Evolutionary conservation across 2,888 invertebrate species (phyloP).

Genomic region (Tenthredo amoena): DNA sequence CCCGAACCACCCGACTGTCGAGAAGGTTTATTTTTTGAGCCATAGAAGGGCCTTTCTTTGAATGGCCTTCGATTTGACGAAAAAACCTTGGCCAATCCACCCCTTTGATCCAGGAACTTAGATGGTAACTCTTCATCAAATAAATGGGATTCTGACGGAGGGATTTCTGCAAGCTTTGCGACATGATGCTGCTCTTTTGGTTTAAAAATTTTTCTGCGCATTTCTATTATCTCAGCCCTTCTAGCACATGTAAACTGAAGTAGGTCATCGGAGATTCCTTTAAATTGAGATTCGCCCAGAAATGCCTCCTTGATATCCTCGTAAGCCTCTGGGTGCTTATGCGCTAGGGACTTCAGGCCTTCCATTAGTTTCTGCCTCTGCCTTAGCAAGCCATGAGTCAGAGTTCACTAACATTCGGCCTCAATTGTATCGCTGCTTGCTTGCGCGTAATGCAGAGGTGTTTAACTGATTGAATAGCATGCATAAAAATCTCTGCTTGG

Average conservation of each 20-base stretch:
- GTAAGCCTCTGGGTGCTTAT: background rate
- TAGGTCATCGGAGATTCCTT: constrained; percentile 50
- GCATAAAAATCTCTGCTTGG: background rate
- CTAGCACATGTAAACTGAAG: constrained; percentile 53
- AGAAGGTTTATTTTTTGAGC: background rate
- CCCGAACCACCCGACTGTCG: background rate
- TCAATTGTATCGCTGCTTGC: background rate
- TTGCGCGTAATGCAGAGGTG: background rate
- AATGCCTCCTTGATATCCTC: constrained; percentile 24
- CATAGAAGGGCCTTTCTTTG: background rate
- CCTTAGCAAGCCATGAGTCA: constrained; percentile 1
- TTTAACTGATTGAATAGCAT: constrained; percentile 27
- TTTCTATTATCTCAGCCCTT: constrained; percentile 51
- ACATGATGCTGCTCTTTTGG: constrained; percentile 33
- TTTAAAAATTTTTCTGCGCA: constrained; percentile 43
- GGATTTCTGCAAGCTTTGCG: constrained; percentile 51
- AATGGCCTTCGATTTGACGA: background rate
- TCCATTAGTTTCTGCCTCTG: background rate
- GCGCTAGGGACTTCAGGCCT: background rate
- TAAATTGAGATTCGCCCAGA: constrained; percentile 36
- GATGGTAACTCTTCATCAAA: constrained; percentile 51
- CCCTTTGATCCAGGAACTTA: constrained; percentile 43
- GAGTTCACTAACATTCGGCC: background rate
- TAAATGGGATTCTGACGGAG: constrained; percentile 51
- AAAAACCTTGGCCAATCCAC: background rate